Evolutionary conservation across 2,888 invertebrate species (phyloP).

Genomic region (Mactromeris polynyma): DNA sequence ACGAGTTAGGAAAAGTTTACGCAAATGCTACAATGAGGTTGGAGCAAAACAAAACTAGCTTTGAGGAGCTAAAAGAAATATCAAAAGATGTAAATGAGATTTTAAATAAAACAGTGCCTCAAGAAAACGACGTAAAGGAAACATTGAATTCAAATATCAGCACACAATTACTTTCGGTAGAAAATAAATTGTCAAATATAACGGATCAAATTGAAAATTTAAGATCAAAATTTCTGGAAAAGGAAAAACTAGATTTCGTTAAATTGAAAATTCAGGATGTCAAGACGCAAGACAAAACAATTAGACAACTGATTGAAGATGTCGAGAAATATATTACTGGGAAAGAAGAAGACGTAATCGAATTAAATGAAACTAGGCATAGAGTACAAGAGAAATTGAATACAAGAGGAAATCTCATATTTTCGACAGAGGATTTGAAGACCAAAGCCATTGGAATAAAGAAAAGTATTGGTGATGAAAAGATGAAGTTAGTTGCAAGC

Average conservation of each 20-base stretch:
- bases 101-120: neutral
- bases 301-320: neutral
- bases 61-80: neutral
- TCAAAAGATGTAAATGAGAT: neutral
- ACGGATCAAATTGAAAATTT: constrained; percentile 3
- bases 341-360: neutral
- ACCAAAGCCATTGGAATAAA: neutral
- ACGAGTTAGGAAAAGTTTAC: neutral
- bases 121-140: neutral
- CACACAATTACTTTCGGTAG: neutral
- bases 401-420: neutral
- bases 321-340: neutral
- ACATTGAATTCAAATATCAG: neutral
- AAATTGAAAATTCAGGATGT: neutral
- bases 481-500: neutral
- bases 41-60: neutral
- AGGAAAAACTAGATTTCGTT: constrained; percentile 23
- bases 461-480: neutral
- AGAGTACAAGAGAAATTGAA: constrained; percentile 18
- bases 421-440: neutral
- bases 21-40: neutral
- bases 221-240: neutral
- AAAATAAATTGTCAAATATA: neutral
- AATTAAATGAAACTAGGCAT: neutral
- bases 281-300: neutral